These are phyloP conservation scores for Phalera bucephala DNA, from an alignment of 2,888 invertebrate species.

Conservation along the genomic window DNA sequence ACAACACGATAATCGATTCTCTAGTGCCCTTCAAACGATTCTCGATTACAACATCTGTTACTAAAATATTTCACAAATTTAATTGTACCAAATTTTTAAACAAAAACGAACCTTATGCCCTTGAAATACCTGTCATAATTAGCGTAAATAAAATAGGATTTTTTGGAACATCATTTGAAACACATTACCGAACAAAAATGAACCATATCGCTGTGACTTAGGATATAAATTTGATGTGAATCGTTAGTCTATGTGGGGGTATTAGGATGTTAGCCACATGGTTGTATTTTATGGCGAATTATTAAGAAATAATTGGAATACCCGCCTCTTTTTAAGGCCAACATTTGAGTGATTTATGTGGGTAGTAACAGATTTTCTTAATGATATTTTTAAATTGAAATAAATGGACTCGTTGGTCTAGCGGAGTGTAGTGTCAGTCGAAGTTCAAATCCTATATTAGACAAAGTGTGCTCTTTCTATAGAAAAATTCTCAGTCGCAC, in stretches of 20 bases:
- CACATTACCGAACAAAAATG: constrained; percentile 14
- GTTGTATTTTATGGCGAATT: constrained; percentile 39
- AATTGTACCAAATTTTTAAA: background rate
- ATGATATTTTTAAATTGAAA: no score
- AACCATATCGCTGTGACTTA: constrained; percentile 21
- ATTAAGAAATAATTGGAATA: constrained; percentile 36
- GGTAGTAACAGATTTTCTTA: background rate
- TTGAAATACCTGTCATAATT: constrained; percentile 1
- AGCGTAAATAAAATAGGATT: constrained; percentile 2
- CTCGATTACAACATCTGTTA: constrained; percentile 74
- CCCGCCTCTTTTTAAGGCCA: constrained; percentile 24
- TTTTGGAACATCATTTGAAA: constrained; percentile 9
- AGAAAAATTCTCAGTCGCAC: no score
- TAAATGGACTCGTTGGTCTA: no score
- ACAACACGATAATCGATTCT: constrained; percentile 70
- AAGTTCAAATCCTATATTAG: no score
- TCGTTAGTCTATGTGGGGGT: constrained; percentile 1
- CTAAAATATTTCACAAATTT: constrained; percentile 35
- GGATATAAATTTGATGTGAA: constrained; percentile 3
- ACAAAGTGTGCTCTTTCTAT: no score
- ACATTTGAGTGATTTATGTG: background rate
- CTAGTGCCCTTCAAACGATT: constrained; percentile 68
- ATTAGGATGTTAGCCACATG: constrained; percentile 39
- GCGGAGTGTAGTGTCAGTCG: no score
- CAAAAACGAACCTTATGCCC: constrained; percentile 18